Evolutionary conservation across 2,113 vertebrate genomes (phyloP), one percentile per base, ranked within the genome.

Genomic region (Carassius gibelio): DNA sequence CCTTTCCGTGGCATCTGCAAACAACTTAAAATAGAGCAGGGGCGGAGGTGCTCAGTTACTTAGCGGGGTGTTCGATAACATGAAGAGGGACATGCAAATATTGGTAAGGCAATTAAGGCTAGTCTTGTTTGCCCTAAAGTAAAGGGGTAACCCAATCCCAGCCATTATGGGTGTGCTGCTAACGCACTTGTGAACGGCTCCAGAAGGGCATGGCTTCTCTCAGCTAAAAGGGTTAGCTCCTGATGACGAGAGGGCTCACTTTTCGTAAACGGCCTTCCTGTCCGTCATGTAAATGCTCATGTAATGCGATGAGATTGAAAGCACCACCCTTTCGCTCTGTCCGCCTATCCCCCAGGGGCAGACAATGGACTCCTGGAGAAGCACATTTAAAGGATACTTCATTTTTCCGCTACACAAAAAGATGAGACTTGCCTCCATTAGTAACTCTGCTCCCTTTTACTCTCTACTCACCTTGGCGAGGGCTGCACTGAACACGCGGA

Each of bases 71-170:
- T 94, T 94, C 91, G 88, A 90, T 95, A 92, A 93, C 93, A 93
- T 79, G 75, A 85, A 90, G 90, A 91, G 91, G 90, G 94, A 92
- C 91, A 93, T 94, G 93, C 93, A 95, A 94, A 94, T 94, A 95
- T 95, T 94, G 91, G 92, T 91, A 77, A 91, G 93, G 93, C 92
- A 93, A 93, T 94, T 93, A 95, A 91, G 89, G 91, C 91, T 91
- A 90, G 91, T 91, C 82, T 81, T 92, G 93, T 94, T 94, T 89
- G 88, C 89, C 91, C 92, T 81, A 87, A 91, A 93, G 94, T 91
- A 92, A 90, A 90, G 91, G 85, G 91, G 93, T 94, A 95, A 95
- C 93, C 90, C 90, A 89, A 95, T 93, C 92, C 88, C 8, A 48
- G 91, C 93, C 93, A 94, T 94, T 94, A 94, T 92, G 89, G 80